Percentiles rank a stretch among this genome's conserved stretches.
These are phyloP conservation scores for Vanacampus margaritifer DNA, from an alignment of 2,113 vertebrate genomes.

Conservation along the genomic window DNA sequence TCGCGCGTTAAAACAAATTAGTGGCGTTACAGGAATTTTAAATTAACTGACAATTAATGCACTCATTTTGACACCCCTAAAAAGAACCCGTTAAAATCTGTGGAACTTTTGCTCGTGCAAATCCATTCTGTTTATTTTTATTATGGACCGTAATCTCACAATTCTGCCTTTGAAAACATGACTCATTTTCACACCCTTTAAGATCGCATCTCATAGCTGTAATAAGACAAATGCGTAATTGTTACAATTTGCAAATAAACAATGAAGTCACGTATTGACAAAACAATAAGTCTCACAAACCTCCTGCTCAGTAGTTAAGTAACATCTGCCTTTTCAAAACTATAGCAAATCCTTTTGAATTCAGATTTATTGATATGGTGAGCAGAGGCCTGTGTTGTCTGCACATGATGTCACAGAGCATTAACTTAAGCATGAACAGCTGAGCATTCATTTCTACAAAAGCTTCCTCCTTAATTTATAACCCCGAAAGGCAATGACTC, in stretches of 20 bases:
- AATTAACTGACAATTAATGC: too few relatives aligned
- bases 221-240: background rate
- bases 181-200: background rate
- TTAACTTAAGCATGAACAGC: background rate
- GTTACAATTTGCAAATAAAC: background rate
- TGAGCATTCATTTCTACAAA: background rate
- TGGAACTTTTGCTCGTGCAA: conserved; percentile 16
- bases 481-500: background rate
- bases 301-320: background rate
- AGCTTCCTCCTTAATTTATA: background rate
- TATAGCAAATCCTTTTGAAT: background rate
- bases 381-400: background rate
- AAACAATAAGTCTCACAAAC: background rate
- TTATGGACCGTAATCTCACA: conserved; percentile 32
- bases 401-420: background rate
- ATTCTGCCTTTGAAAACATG: conserved; percentile 1
- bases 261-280: background rate
- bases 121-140: conserved; percentile 28
- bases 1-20: too few relatives aligned
- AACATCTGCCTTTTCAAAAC: background rate
- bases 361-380: background rate
- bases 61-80: too few relatives aligned
- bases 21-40: too few relatives aligned
- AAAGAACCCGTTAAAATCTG: conserved; percentile 33
- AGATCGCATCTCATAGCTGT: too few relatives aligned